Evolutionary conservation across 2,113 vertebrate species (phyloP), one percentile per base, ranked within the genome.

Genomic region (Harpagus bidentatus): DNA sequence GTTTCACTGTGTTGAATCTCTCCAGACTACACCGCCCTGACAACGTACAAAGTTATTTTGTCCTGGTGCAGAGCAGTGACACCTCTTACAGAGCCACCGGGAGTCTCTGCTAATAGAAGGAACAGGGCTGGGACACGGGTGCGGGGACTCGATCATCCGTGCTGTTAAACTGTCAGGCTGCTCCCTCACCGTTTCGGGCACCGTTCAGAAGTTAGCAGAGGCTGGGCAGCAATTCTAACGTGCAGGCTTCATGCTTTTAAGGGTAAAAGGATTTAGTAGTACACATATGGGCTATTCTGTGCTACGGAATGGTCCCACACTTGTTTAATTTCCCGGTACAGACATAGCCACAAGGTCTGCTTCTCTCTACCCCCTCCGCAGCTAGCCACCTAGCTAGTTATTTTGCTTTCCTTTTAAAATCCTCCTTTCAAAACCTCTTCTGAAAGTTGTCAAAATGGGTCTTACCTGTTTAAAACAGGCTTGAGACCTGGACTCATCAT

Each of bases 101-200:
- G 17, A 52, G 42, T 25, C 26, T 42, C 73, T n/a, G 53, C 47
- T 61, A 50, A 21, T 6, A 31, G n/a, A 48, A 8, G 23, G 17
- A 62, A 21, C 16, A 7, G 16, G 23, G 43, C 50, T 59, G 50
- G 42, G 43, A 34, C 58, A 50, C 1, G 3, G 43, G 14, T 2
- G 2, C 0, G 2, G 61, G 36, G 14, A 26, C 34, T 23, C 9
- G 8, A 18, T 42, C 18, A 31, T 16, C 67, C 1, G 0, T 4
- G 20, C 42, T 16, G 25, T 45, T 45, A 15, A 67, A 58, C 31
- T 36, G 3, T 28, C 16, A 20, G 36, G 31, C 25, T 79, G 29
- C 38, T 80, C 73, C 38, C 19, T 53, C 67, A 26, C 11, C 20
- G 16, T 40, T n/a, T 7, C 34, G 19, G 38, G 38, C 11, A 19